Conservation (phyloP, 2,113 vertebrate species). For the Glareola pratincola region DNA sequence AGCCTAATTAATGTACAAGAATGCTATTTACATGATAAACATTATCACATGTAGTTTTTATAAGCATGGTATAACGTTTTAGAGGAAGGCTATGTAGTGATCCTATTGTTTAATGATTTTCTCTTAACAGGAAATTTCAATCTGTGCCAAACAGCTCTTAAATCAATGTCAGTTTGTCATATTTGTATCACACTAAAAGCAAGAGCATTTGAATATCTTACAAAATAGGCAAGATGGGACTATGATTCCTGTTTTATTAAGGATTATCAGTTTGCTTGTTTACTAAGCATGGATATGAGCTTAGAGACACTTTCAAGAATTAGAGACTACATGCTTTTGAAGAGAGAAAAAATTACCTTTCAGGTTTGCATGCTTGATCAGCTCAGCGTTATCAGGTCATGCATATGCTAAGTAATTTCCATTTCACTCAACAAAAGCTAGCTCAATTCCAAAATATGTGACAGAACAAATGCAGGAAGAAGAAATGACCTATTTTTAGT, state of each 20-base stretch:
- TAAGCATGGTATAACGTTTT: background rate
- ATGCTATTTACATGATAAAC: background rate
- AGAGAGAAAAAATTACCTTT: background rate
- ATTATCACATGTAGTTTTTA: background rate
- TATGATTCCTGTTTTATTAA: background rate
- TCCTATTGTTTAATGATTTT: background rate
- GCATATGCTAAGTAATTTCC: background rate
- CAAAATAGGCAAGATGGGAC: background rate
- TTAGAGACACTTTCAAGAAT: background rate
- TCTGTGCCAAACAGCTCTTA: background rate
- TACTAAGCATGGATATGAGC: background rate
- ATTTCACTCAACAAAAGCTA: background rate
- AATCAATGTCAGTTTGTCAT: background rate
- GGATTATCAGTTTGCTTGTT: background rate
- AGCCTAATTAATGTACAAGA: background rate
- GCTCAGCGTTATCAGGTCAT: background rate
- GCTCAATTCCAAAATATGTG: background rate
- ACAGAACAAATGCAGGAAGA: background rate
- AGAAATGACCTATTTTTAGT: background rate
- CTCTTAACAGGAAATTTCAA: background rate
- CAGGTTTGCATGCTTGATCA: background rate
- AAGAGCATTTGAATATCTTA: background rate
- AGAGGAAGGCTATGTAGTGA: background rate
- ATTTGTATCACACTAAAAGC: background rate
- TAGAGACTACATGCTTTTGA: background rate